Evolutionary conservation across 1,140 invertebrate genomes (phyloP).

Genomic region (Cyclargus thomasi): DNA sequence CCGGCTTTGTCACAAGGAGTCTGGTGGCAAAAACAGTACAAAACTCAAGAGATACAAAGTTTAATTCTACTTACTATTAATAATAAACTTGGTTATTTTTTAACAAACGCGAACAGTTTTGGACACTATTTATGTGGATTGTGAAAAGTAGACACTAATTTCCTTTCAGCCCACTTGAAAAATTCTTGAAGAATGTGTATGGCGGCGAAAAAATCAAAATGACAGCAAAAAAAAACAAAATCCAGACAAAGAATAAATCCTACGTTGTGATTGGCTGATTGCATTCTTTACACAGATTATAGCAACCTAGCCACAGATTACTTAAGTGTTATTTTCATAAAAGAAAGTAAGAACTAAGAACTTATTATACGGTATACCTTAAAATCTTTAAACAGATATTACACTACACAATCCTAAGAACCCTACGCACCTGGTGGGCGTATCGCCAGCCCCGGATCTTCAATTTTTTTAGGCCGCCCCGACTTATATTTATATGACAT

Average conservation of each 20-base stretch:
- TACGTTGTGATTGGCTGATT: background rate
- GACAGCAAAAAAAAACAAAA: background rate
- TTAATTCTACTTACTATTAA: background rate
- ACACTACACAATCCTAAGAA: too few species aligned
- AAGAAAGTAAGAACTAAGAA: too few species aligned
- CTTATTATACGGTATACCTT: too few species aligned
- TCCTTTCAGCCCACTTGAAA: background rate
- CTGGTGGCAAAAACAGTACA: background rate
- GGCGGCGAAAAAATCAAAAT: background rate
- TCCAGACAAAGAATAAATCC: background rate
- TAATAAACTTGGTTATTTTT: background rate
- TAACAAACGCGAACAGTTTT: background rate
- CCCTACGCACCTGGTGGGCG: too few species aligned
- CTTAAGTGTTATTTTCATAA: too few species aligned
- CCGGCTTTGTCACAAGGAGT: conserved; percentile 9
- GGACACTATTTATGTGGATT: background rate
- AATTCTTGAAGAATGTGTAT: background rate
- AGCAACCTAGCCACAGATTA: background rate
- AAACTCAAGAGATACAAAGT: background rate
- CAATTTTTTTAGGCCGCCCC: too few species aligned
- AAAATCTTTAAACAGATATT: too few species aligned
- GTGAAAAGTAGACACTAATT: background rate
- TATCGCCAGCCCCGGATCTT: too few species aligned
- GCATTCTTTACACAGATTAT: background rate
- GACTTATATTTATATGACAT: too few species aligned